Evolutionary conservation across 2,797 vertebrate genomes (phyloP), one percentile per base, ranked within the genome.

Genomic region (Crypturellus tataupa): DNA sequence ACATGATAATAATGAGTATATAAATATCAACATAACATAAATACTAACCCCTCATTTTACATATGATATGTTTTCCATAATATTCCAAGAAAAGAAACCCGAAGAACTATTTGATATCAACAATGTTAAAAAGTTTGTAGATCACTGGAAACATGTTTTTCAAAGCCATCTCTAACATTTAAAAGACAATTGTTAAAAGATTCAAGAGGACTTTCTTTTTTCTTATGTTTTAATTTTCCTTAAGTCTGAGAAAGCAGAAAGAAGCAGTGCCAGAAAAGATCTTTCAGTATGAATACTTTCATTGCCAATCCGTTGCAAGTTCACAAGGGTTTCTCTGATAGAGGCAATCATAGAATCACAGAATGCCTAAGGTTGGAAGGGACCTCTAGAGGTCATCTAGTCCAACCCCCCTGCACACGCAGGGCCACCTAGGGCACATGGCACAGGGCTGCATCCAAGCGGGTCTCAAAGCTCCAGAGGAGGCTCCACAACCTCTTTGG

Each of bases 191-290:
- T 70, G 63, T 42, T 40, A 65, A 40, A 27, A n/a, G 18, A 31
- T 73, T 77, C 29, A 73, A 70, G 14, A 40, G 2, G 5, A 2
- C 2, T 68, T 6, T 29, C 39, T 73, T 53, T 79, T 31, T 55
- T 10, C 33, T 16, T 20, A 24, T 33, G 24, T 2, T 20, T 64
- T 40, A 42, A 10, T 39, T 33, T 46, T 31, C 8, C 24, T 60
- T 7, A 12, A 49, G 40, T 4, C 2, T 14, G 4, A 44, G 58
- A 84, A 88, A 73, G 11, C 10, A 82, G 64, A 91, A 85, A 13
- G 2, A 77, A 85, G 47, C 2, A 0, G 0, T 65, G 39, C 16
- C 1, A 4, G 42, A 80, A 63, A 59, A 29, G 0, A 10, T 7
- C 4, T 46, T 14, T 47, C 3, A 49, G 40, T 21, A 24, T 49